Evolutionary conservation across 2,113 vertebrate species (phyloP).

Genomic region (Catagonus wagneri): DNA sequence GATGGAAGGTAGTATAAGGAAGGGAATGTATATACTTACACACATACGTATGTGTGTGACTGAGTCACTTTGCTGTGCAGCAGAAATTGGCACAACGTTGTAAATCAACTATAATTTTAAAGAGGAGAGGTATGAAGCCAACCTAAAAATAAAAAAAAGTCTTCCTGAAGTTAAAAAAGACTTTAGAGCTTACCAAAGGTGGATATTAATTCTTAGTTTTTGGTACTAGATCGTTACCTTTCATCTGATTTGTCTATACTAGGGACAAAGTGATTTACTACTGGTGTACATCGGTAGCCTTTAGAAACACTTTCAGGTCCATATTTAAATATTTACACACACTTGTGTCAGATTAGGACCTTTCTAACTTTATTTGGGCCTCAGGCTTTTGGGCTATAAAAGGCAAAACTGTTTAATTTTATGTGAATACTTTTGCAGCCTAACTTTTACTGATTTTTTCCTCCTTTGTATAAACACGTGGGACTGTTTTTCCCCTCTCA

Average conservation of each 20-base stretch:
- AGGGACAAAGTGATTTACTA: background rate
- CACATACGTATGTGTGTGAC: too few species aligned
- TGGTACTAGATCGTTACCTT: background rate
- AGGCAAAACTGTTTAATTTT: constrained; percentile 24
- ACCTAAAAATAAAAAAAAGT: too few species aligned
- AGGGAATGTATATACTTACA: too few species aligned
- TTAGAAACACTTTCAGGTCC: background rate
- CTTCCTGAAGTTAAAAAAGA: too few species aligned
- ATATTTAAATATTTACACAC: constrained; percentile 10
- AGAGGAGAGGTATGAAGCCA: too few species aligned
- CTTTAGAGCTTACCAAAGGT: background rate
- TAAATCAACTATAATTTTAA: too few species aligned
- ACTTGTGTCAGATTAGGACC: background rate
- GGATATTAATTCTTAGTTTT: background rate
- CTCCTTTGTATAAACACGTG: background rate
- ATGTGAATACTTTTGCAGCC: background rate
- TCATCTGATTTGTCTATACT: background rate
- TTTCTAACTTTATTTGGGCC: background rate
- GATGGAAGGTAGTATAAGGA: too few species aligned
- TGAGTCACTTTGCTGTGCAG: too few species aligned
- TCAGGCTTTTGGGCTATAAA: background rate
- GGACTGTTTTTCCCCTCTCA: background rate
- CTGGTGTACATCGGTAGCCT: background rate
- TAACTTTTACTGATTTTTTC: background rate
- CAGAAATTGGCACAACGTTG: too few species aligned